These are phyloP conservation scores for Muricea muricata DNA, from an alignment of 92 coral and sea anemone species.

Conservation along the genomic window DNA sequence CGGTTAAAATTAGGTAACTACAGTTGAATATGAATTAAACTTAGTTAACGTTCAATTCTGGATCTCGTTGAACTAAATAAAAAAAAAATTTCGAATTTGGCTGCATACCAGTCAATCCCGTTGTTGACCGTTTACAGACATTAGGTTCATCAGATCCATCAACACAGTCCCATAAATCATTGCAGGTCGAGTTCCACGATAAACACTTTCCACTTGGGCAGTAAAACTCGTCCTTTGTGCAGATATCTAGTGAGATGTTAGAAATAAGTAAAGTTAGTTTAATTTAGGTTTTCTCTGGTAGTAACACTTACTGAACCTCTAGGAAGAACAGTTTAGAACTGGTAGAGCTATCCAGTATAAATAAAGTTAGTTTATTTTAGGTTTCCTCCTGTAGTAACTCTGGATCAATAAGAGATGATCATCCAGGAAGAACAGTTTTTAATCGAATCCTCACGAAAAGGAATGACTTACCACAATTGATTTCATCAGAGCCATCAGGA, in stretches of 20 bases:
- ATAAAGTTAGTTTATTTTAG: not conserved
- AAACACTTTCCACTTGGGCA: slow-evolving; percentile 73
- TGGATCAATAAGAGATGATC: too few species aligned
- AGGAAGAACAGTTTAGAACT: slow-evolving; percentile 6
- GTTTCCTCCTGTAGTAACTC: not conserved
- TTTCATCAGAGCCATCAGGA: slow-evolving; percentile 75
- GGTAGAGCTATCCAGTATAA: not conserved
- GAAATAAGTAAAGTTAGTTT: not conserved
- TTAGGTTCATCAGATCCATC: not conserved
- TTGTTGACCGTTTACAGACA: not conserved
- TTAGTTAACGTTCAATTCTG: too few species aligned
- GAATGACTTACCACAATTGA: slow-evolving; percentile 65
- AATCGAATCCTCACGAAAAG: not conserved
- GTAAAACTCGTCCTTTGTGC: slow-evolving; percentile 12
- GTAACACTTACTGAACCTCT: not conserved
- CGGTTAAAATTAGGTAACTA: too few species aligned
- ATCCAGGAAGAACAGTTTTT: not conserved
- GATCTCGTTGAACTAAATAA: too few species aligned
- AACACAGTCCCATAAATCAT: not conserved
- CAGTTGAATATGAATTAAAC: too few species aligned
- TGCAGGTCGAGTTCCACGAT: slow-evolving; percentile 41
- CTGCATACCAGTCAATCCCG: not conserved
- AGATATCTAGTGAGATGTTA: not conserved
- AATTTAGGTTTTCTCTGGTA: too few species aligned
- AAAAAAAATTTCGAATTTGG: not conserved